Base-by-base conservation (phyloP, 2,888 invertebrate species). In the Torymus tubicola region DNA sequence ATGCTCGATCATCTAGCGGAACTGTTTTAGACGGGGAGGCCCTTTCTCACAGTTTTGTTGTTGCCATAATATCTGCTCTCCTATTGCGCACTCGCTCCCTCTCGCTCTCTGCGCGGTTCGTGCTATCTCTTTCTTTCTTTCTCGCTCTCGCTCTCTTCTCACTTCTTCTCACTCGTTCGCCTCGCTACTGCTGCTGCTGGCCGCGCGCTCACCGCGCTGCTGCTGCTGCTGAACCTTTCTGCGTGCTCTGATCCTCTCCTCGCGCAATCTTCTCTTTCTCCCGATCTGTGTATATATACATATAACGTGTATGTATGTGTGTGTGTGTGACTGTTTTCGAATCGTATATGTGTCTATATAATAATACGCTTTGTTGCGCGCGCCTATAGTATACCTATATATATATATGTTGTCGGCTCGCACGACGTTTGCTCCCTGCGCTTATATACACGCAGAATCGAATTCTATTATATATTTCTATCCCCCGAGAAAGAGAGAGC, bases 1-100 rank as follows among this genome's bases (percentile, higher is more conserved):
- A 86, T 83, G 84, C 86, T 85, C 85, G 87, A 88, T 84, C 89
- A 89, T 89, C 89, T 88, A 74, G 74, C 60, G 57, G 21, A 71
- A 13, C 70, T 50, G 53, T 69, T 70, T 18, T 58, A 53, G 21
- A 14, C 14, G 58, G 58, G 60, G 14, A 14, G 16, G 50, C 58
- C 21, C 52, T 14, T 61, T 67, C 65, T 76, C 53, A 69, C 52
- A 61, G 57, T 73, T 58, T 68, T 80, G 80, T 77, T 75, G 75
- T 75, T 80, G 80, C 75, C 75, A 71, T 71, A 76, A 65, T 71
- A 80, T 69, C 8, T 8, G 5, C 42, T 42, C 42, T 21, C 21
- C 21, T 42, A 42, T 42, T 42, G 42, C 42, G 42, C 42, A 42
- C 42, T 42, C 42, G 42, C 50, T 58, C 24, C 57, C 57, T 24